These are phyloP conservation scores for Acanthurus lineatus DNA, from an alignment of 2,797 vertebrate species.

Conservation along the genomic window DNA sequence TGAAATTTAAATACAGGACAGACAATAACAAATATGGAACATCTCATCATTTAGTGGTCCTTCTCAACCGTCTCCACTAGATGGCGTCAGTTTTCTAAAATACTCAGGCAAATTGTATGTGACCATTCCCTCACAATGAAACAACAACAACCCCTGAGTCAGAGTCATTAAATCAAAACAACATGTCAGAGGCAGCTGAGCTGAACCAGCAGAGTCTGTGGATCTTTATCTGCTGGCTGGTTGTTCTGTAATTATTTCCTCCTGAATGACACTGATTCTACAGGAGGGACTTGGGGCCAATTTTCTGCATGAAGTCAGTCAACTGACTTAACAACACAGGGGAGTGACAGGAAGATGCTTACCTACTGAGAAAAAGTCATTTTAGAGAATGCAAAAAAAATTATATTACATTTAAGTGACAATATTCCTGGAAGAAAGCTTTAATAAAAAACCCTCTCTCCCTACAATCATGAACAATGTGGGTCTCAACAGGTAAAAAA, in stretches of 20 bases:
- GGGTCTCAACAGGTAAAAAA: too few species aligned
- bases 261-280: background rate
- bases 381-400: background rate
- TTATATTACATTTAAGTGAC: background rate
- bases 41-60: background rate
- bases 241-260: background rate
- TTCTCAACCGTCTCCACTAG: constrained; percentile 47
- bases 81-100: constrained; percentile 39
- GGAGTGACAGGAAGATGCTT: background rate
- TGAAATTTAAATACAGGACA: background rate
- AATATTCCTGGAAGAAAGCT: too few species aligned
- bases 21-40: background rate
- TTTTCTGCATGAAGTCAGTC: background rate
- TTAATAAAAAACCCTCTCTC: too few species aligned
- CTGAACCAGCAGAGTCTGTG: background rate
- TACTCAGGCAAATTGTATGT: background rate
- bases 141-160: constrained; percentile 6
- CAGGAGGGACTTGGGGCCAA: background rate
- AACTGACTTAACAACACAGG: background rate
- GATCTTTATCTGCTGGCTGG: background rate
- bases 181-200: constrained; percentile 15
- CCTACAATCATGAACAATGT: too few species aligned
- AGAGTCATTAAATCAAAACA: background rate
- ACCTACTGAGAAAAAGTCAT: background rate
- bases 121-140: background rate